Evolutionary conservation across 2,113 vertebrate species (phyloP).

Genomic region (Opisthocomus hoazin): DNA sequence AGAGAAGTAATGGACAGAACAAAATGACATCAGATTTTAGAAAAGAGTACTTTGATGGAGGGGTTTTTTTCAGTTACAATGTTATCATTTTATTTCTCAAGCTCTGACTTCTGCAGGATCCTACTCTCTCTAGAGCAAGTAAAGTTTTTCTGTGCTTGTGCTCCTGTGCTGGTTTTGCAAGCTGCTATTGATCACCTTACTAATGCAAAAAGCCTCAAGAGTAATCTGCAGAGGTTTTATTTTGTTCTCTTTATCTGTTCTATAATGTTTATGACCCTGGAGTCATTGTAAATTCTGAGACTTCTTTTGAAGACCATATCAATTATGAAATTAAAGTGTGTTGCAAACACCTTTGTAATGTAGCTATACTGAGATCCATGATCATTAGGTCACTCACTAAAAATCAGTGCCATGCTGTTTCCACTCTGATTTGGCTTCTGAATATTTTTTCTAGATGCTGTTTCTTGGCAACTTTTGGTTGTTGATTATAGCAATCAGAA

Average conservation of each 20-base stretch:
- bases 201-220: background rate
- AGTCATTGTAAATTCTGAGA: conserved; percentile 5
- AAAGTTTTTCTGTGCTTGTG: background rate
- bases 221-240: background rate
- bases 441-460: background rate
- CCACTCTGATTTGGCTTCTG: background rate
- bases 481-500: background rate
- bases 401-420: background rate
- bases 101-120: background rate
- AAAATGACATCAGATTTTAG: conserved; percentile 36
- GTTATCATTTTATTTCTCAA: background rate
- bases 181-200: background rate
- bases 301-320: background rate
- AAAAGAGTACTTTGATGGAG: background rate
- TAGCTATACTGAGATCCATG: background rate
- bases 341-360: background rate
- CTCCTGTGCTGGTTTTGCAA: background rate
- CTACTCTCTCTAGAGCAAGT: background rate
- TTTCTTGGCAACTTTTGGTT: background rate
- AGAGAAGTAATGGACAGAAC: background rate
- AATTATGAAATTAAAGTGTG: background rate
- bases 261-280: background rate
- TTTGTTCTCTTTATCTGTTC: background rate
- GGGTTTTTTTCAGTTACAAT: background rate
- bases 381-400: background rate